A percentile compares a stretch with the other conserved stretches of the same genome.
These are phyloP conservation scores for Spermophilus dauricus DNA, from an alignment of 2,113 vertebrate species.

Conservation along the genomic window DNA sequence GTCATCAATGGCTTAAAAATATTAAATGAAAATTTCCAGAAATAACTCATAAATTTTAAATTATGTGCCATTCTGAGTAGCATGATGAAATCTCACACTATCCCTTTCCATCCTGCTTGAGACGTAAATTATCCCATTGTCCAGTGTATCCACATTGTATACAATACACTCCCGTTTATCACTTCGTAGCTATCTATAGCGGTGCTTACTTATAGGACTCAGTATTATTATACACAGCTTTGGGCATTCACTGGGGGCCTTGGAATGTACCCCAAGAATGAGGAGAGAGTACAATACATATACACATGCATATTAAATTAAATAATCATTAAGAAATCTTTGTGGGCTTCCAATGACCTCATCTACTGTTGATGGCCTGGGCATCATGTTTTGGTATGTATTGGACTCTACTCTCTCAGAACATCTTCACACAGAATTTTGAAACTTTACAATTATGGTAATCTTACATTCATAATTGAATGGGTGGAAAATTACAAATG, in stretches of 20 bases:
- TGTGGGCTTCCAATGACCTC: not conserved
- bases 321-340: not conserved
- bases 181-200: not conserved
- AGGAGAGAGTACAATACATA: not conserved
- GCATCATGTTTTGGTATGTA: not conserved
- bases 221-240: not conserved
- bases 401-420: not conserved
- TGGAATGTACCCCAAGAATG: too few relatives aligned
- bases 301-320: not conserved
- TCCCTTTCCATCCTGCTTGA: not conserved
- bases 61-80: not conserved
- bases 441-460: not conserved
- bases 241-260: too few relatives aligned
- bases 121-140: not conserved
- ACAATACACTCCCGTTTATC: not conserved
- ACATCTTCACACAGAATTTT: not conserved
- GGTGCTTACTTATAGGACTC: too few relatives aligned
- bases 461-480: not conserved
- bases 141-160: not conserved
- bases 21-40: conserved; percentile 2
- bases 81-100: not conserved
- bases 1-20: not conserved
- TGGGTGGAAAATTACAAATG: not conserved
- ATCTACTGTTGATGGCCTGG: not conserved
- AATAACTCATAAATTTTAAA: not conserved